phyloP scores from a whole-genome alignment of 2,797 vertebrate species.

The Eremophila alpestris region DNA sequence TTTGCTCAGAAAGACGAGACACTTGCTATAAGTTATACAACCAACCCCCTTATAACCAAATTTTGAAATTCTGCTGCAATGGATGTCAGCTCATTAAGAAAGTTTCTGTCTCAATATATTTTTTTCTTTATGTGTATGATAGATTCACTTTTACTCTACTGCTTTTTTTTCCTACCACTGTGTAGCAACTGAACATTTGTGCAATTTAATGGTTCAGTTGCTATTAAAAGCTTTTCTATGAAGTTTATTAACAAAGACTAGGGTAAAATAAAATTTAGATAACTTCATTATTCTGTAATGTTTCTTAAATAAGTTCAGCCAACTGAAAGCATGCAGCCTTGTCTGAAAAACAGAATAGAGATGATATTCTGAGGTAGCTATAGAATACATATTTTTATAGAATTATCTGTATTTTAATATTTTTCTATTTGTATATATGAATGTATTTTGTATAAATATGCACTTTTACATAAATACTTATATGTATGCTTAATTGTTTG shows the following conservation, averaged over 20 bases:
- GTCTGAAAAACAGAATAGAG: neutral
- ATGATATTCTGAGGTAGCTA: neutral
- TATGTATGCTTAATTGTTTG: neutral
- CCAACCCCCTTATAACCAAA: neutral
- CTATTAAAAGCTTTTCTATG: neutral
- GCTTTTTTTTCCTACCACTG: neutral
- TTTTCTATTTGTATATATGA: neutral
- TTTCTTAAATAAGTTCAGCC: neutral
- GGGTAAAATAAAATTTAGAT: neutral
- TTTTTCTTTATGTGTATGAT: neutral
- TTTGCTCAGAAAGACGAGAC: neutral
- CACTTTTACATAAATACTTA: neutral
- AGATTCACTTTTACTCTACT: neutral
- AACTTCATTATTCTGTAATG: neutral
- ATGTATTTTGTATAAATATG: neutral
- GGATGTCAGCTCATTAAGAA: neutral
- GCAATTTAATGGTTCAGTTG: neutral
- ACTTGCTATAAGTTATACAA: neutral
- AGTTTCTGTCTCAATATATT: neutral
- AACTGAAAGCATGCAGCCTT: neutral
- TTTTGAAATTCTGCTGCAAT: neutral
- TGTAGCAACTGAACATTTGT: neutral
- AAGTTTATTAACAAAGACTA: neutral
- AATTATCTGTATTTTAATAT: neutral
- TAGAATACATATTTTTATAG: neutral